Evolutionary conservation across 2,113 vertebrate genomes (phyloP).

Genomic region (Parus major): DNA sequence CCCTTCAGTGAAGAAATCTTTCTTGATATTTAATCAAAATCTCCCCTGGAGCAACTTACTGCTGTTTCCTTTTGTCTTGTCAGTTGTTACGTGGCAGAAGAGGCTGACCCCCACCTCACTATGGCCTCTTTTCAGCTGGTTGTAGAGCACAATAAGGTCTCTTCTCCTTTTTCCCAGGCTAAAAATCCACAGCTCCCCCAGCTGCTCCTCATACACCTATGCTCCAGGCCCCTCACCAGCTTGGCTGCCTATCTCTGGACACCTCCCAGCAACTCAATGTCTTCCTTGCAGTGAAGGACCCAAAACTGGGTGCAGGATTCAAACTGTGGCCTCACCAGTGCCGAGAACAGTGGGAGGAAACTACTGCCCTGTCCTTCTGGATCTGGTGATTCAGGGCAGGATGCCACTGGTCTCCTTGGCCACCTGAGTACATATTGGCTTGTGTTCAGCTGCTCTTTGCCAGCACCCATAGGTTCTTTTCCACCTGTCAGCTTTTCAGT

Average conservation of each 20-base stretch:
- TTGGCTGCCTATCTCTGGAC: background rate
- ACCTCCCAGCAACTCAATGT: background rate
- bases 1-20: background rate
- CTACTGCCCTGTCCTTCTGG: background rate
- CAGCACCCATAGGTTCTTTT: background rate
- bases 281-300: background rate
- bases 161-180: background rate
- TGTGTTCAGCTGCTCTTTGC: rapidly evolving
- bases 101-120: too few relatives aligned
- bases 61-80: background rate
- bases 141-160: too few relatives aligned
- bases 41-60: background rate
- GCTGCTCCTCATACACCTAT: background rate
- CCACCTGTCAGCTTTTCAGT: background rate
- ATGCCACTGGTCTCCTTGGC: background rate
- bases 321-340: background rate
- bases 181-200: background rate
- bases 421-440: rapidly evolving
- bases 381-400: background rate
- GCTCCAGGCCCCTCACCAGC: background rate
- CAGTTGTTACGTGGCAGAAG: background rate
- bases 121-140: background rate
- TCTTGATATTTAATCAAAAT: background rate
- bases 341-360: rapidly evolving
- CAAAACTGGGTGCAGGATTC: background rate